Conservation (phyloP, 2,113 vertebrate species). For the Dolichotis patagonum region DNA sequence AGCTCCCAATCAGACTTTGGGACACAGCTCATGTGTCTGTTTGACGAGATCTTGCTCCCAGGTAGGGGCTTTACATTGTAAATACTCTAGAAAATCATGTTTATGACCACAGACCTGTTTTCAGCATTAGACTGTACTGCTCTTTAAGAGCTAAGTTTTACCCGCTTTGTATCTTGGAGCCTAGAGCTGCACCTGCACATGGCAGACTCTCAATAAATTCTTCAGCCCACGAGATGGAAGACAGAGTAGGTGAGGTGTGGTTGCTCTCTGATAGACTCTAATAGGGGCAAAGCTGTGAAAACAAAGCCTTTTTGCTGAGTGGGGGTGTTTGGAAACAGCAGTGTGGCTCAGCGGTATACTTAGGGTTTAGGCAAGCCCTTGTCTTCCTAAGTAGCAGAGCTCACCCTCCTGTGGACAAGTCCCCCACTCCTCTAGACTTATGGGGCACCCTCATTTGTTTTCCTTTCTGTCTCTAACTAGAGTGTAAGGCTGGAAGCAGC, state of each 20-base stretch:
- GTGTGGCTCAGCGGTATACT: background rate
- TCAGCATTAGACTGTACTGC: background rate
- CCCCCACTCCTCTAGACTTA: background rate
- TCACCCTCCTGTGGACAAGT: background rate
- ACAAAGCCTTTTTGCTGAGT: background rate
- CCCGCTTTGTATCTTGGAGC: background rate
- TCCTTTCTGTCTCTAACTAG: background rate
- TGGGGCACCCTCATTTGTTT: background rate
- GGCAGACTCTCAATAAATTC: background rate
- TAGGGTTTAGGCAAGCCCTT: background rate
- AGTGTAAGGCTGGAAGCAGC: background rate
- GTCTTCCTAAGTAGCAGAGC: background rate
- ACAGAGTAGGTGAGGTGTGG: background rate
- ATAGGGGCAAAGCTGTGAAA: conserved; percentile 37
- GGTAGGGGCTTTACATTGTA: background rate
- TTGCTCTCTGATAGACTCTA: background rate
- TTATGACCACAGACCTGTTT: background rate
- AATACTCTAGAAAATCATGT: background rate
- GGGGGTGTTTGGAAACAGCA: background rate
- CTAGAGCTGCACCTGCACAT: background rate
- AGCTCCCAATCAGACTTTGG: background rate
- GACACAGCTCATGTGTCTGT: background rate
- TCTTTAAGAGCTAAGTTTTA: background rate
- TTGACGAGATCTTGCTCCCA: background rate
- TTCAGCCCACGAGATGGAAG: background rate